A percentile compares a stretch with the other conserved stretches of the same genome.
phyloP scores from a whole-genome alignment of 2,888 invertebrate species.

The Calameuta idolon region DNA sequence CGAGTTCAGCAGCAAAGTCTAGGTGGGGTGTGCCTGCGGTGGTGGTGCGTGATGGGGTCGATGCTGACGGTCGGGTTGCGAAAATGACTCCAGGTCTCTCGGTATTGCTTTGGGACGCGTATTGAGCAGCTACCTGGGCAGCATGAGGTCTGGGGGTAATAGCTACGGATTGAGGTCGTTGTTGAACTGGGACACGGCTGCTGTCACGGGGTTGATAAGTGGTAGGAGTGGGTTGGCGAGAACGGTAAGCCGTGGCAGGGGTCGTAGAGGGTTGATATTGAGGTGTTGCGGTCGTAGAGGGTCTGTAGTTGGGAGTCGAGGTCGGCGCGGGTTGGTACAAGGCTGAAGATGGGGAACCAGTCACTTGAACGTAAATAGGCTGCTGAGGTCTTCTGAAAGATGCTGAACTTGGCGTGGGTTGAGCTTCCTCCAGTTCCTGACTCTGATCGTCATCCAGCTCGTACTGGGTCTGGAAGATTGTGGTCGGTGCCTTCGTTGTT shows the following conservation, averaged over 20 bases:
- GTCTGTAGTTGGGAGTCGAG: conserved; percentile 55
- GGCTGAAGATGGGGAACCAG: conserved; percentile 47
- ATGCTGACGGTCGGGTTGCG: conserved; percentile 64
- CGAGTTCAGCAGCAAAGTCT: conserved; percentile 82
- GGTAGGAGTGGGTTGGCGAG: conserved; percentile 41
- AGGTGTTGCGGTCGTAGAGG: conserved; percentile 70
- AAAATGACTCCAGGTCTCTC: conserved; percentile 58
- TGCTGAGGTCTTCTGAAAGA: conserved; percentile 63
- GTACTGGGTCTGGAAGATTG: conserved; percentile 80
- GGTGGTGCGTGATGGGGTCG: conserved; percentile 47
- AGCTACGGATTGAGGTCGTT: conserved; percentile 63
- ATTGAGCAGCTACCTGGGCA: conserved; percentile 61
- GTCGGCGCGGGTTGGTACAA: conserved; percentile 68
- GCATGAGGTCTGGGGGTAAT: conserved; percentile 72
- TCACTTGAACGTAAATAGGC: conserved; percentile 55
- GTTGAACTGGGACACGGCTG: conserved; percentile 48
- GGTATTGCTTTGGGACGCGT: conserved; percentile 65
- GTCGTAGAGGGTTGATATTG: conserved; percentile 77
- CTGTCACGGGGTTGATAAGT: conserved; percentile 54
- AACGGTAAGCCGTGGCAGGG: conserved; percentile 67
- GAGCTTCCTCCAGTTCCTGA: conserved; percentile 72
- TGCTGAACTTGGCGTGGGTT: conserved; percentile 69
- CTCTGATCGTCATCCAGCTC: conserved; percentile 67
- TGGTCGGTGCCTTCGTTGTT: conserved; percentile 72
- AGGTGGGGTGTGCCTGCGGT: conserved; percentile 65